Base-by-base conservation (phyloP, 2,888 invertebrate species). In the Odontocolon sp. region DNA sequence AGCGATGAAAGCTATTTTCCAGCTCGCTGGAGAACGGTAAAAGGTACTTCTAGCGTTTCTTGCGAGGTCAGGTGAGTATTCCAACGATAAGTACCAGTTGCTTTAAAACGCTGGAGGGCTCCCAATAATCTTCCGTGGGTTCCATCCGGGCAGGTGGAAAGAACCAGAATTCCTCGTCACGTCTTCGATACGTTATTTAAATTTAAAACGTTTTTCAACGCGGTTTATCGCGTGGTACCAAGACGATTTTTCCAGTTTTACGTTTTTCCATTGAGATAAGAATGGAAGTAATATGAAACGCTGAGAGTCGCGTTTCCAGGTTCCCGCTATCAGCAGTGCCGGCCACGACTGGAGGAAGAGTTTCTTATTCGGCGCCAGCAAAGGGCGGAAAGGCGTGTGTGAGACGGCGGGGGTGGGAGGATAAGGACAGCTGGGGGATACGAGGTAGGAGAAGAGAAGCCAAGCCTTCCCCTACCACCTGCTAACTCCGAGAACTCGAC, bases 281-380 rank as follows among this genome's bases (percentile, higher is more conserved):
- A n/a, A n/a, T n/a, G n/a, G n/a, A n/a, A 6, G 11, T 36, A 36
- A 6, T 2, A 16, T 5, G 18, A 16, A n/a, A 28, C 33, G 31
- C 18, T 2, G 33, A 1, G 45, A 26, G 33, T 31, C 47, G 26
- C 42, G 81, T 80, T 80, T 81, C 76, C 79, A 82, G 77, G 71
- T 77, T 59, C 42, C 80, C 81, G 77, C 80, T 80, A 85, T 81
- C 82, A 81, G 83, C 80, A 80, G 83, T 79, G 82, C 82, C 82
- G 80, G 80, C 79, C 83, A 81, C 84, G 83, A 85, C 86, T 86
- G 83, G 80, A 77, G 78, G 66, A 79, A 79, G 70, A 78, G 40
- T 69, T 69, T 72, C 66, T 72, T 67, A 79, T 81, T 80, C 77
- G 74, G 56, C 33, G 63, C 47, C 38, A 57, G 56, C 40, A 74